Percentiles rank a stretch among this genome's conserved stretches.
Evolutionary conservation across 1,140 invertebrate genomes (phyloP).

Genomic region (Zaprionus vittiger): DNA sequence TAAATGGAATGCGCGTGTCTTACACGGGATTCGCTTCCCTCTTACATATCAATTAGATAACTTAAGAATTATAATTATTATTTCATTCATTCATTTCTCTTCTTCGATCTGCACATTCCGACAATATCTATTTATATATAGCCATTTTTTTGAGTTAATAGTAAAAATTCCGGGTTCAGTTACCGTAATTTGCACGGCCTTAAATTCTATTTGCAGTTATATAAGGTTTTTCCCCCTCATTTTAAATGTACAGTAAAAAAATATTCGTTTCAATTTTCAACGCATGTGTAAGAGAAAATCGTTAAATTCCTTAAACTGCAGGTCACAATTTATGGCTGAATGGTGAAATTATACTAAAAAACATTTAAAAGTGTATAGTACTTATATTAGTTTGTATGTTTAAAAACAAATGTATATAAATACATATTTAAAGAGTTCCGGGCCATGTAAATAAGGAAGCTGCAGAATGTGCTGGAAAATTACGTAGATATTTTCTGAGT

Average conservation of each 20-base stretch:
- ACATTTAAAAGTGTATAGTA: not conserved
- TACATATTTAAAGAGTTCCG: not conserved
- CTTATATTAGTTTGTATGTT: not conserved
- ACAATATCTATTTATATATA: too few species aligned
- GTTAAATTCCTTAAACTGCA: not conserved
- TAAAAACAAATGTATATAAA: not conserved
- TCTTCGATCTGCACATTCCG: too few species aligned
- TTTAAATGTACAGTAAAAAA: not conserved
- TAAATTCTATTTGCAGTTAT: not conserved
- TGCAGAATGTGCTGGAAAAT: not conserved
- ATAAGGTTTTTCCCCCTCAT: not conserved
- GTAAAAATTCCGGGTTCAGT: not conserved
- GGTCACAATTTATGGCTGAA: not conserved
- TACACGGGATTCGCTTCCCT: conserved; percentile 20
- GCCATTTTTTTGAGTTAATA: not conserved
- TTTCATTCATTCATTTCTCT: not conserved
- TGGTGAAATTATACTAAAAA: not conserved
- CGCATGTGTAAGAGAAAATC: not conserved
- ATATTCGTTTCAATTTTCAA: not conserved
- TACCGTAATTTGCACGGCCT: not conserved
- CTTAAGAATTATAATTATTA: not conserved
- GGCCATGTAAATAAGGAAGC: not conserved
- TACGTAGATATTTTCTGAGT: conserved; percentile 10
- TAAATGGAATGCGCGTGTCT: conserved; percentile 42
- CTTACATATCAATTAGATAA: conserved; percentile 56